A percentile compares a stretch with the other conserved stretches of the same genome.
phyloP scores from a whole-genome alignment of 2,113 vertebrate species.

The Corythaixoides concolor region DNA sequence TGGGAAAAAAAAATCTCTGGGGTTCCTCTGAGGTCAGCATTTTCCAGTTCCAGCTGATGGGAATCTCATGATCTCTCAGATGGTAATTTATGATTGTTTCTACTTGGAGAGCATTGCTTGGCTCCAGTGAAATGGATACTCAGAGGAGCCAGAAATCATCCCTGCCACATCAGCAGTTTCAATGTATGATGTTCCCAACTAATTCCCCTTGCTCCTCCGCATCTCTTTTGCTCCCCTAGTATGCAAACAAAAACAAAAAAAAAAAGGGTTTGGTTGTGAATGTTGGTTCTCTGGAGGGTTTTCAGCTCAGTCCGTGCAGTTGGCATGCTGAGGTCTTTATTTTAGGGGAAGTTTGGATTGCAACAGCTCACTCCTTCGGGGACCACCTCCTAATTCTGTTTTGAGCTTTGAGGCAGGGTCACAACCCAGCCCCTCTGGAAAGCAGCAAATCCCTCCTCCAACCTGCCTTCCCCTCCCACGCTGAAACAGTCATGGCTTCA shows the following conservation, averaged over 20 bases:
- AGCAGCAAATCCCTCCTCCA: neutral
- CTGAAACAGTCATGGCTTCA: fast-evolving
- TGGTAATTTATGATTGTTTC: neutral
- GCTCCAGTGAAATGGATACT: neutral
- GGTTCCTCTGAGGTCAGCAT: neutral
- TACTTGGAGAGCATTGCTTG: neutral
- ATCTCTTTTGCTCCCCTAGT: neutral
- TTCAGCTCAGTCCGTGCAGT: fast-evolving
- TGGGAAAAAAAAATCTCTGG: neutral
- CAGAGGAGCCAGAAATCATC: neutral
- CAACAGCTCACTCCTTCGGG: neutral
- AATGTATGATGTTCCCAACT: neutral
- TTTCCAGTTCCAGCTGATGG: neutral
- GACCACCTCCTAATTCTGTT: neutral
- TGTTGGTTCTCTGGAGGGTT: fast-evolving
- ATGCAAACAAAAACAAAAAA: neutral
- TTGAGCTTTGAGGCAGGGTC: neutral
- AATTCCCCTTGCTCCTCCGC: neutral
- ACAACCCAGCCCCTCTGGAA: neutral
- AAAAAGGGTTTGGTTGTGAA: neutral
- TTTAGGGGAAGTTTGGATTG: neutral
- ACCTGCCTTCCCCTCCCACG: fast-evolving
- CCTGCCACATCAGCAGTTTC: neutral
- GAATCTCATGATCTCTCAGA: neutral
- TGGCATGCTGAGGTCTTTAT: neutral